These are phyloP conservation scores for Tuberolachnus salignus DNA, from an alignment of 2,888 invertebrate species.

Conservation along the genomic window DNA sequence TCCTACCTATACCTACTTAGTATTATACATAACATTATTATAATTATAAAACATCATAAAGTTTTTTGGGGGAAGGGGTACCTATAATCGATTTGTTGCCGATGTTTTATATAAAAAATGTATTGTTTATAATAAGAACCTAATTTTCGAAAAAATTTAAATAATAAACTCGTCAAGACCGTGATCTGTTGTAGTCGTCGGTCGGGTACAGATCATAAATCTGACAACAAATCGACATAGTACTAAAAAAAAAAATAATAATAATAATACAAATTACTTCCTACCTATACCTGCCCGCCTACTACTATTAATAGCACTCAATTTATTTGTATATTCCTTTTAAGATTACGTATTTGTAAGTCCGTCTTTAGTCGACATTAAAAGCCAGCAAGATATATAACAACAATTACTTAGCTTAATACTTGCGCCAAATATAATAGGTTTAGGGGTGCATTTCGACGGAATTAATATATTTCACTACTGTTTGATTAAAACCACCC, in stretches of 20 bases:
- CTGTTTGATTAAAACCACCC: background rate
- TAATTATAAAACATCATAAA: too few species aligned
- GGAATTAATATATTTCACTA: slow-evolving; percentile 1
- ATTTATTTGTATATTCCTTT: background rate
- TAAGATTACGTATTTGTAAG: background rate
- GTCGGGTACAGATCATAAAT: slow-evolving; percentile 1
- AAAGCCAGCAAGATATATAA: background rate
- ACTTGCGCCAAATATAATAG: background rate
- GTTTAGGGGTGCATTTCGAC: background rate
- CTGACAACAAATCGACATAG: background rate
- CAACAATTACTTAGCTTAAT: slow-evolving; percentile 14
- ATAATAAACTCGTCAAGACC: slow-evolving; percentile 5
- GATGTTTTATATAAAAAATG: slow-evolving; percentile 14
- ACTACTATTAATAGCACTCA: background rate
- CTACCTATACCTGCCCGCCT: background rate
- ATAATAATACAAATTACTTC: background rate
- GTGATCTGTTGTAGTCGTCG: background rate
- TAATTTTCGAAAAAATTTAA: too few species aligned
- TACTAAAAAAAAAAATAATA: slow-evolving; percentile 3
- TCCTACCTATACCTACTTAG: background rate
- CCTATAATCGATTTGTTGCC: too few species aligned
- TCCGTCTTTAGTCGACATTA: background rate
- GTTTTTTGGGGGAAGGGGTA: too few species aligned
- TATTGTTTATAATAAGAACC: slow-evolving; percentile 7
- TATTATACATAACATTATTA: too few species aligned